Conservation (phyloP, 2,888 invertebrate genomes). For the Neoitamus cyanurus region DNA sequence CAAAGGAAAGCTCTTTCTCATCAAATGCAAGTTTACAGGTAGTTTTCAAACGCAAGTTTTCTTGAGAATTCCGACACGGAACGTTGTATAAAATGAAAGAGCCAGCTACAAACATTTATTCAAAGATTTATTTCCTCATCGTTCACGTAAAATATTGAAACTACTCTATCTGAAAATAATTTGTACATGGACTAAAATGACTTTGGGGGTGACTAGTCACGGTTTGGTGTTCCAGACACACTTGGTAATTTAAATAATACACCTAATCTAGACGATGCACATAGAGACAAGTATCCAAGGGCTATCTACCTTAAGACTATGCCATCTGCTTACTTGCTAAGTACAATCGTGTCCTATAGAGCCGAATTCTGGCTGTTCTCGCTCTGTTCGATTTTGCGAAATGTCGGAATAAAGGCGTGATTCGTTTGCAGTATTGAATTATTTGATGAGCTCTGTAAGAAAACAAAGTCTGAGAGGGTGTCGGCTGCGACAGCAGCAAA, state of each 20-base stretch:
- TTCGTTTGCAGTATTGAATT: constrained; percentile 63
- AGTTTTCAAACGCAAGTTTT: too few relatives aligned
- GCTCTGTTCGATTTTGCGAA: constrained; percentile 63
- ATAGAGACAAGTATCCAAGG: background rate
- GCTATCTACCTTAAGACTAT: background rate
- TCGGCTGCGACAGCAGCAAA: background rate
- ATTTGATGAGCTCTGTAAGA: constrained; percentile 63
- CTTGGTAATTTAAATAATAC: background rate
- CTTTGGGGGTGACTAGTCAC: constrained; percentile 1
- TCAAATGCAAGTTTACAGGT: too few relatives aligned
- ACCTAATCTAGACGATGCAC: background rate
- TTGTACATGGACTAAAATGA: constrained; percentile 16
- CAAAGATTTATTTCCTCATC: background rate
- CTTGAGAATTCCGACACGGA: too few relatives aligned
- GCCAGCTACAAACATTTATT: background rate
- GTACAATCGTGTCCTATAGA: constrained; percentile 50
- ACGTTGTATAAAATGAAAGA: background rate
- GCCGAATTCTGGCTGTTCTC: constrained; percentile 57
- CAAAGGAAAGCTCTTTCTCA: too few relatives aligned
- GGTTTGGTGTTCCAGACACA: constrained; percentile 18
- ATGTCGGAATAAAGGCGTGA: constrained; percentile 61
- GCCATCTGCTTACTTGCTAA: background rate
- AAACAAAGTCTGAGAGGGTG: constrained; percentile 11
- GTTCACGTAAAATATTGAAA: constrained; percentile 16
- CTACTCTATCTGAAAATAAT: constrained; percentile 9